Base-by-base conservation (phyloP, 1,140 invertebrate species). In the Brachionus calyciflorus region DNA sequence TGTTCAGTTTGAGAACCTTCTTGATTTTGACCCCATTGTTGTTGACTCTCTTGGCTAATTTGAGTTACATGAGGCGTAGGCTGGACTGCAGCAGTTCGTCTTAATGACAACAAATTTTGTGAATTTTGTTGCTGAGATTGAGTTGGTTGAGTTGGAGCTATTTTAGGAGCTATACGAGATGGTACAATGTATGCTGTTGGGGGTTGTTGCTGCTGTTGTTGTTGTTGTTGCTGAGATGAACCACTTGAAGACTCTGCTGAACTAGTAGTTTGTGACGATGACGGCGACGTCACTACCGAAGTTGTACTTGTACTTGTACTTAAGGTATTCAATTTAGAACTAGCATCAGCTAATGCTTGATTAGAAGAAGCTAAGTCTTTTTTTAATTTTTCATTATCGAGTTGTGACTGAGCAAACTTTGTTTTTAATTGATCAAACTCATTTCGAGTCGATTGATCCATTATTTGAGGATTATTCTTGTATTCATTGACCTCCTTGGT, bases 381-480 rank as follows among this genome's bases (percentile, higher is more conserved):
- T 73, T 73, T 73, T n/a, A 73, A 55, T 37, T 41, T 49, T 41
- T 73, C 69, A 41, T 73, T 73, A 26, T 73, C 69, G 37, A 51
- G 21, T 33, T 73, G 69, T 21, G 69, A 33, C 33, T 73, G 46
- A 21, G 51, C 12, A 30, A 73, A 46, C 51, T 73, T 73, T 40
- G 46, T 21, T 30, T 51, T 73, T 7, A 73, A 55, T 49, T 40
- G 19, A 55, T 73, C 69, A 2, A 51, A 17, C 41, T 73, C 69
- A 4, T 24, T 24, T 51, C 37, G 28, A 55, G 9, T 51, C n/a
- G 46, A 21, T 37, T 49, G 69, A 10, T 37, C 30, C 26, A 6
- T n/a, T 28, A n/a, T 21, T 33, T 49, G 44, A 48, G 41, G 44
- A 30, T 48, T 49, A 21, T 10, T 73, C 17, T 51, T 73, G 10